These are phyloP conservation scores for Cynopterus sphinx DNA, from an alignment of 2,797 vertebrate genomes.

Conservation along the genomic window DNA sequence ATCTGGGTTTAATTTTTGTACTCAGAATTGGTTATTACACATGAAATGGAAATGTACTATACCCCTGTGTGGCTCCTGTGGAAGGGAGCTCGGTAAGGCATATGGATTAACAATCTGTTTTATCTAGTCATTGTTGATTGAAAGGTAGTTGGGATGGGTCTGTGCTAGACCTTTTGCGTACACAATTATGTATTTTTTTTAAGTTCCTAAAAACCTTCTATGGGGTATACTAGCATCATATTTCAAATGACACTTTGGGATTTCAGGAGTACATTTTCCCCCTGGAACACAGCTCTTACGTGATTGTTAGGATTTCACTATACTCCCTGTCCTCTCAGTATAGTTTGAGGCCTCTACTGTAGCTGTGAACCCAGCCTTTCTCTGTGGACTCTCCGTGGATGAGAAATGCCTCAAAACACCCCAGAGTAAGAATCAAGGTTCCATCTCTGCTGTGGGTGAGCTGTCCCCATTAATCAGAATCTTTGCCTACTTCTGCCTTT, in stretches of 20 bases:
- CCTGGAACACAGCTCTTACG: neutral
- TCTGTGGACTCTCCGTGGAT: neutral
- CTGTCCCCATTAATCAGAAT: neutral
- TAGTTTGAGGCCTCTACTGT: neutral
- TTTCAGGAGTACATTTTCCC: neutral
- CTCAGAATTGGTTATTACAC: neutral
- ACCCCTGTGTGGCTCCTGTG: neutral
- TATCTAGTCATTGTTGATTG: neutral
- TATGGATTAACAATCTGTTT: neutral
- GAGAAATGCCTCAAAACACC: neutral
- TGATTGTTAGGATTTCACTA: neutral
- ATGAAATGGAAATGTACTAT: neutral
- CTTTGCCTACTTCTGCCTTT: neutral
- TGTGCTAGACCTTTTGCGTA: neutral
- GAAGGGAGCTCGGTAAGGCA: neutral
- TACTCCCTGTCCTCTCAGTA: neutral
- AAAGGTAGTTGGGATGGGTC: neutral
- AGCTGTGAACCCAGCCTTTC: neutral
- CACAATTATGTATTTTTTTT: neutral
- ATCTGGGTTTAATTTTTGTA: neutral
- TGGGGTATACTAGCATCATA: neutral
- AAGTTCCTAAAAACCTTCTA: neutral
- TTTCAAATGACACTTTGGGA: neutral
- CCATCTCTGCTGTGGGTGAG: neutral
- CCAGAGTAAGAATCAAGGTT: neutral